These are phyloP conservation scores for Drosophila sp. DNA, from an alignment of 1,140 invertebrate species.

Conservation along the genomic window DNA sequence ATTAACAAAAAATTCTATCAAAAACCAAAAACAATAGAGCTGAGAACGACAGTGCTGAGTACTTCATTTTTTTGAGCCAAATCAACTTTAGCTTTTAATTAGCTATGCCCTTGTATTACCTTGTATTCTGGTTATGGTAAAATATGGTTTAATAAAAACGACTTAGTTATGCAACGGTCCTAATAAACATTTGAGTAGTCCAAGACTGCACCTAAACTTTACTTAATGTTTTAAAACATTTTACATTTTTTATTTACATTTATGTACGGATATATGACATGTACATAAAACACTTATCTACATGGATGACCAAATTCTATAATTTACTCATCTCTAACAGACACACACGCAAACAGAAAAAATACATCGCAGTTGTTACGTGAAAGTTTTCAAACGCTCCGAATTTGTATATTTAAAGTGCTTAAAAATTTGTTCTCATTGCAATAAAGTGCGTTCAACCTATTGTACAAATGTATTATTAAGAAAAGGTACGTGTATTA, in stretches of 20 bases:
- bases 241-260: too few relatives aligned
- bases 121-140: too few relatives aligned
- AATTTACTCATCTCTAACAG: not conserved
- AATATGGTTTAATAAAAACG: too few relatives aligned
- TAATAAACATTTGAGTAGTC: too few relatives aligned
- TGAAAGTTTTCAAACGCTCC: constrained; percentile 68
- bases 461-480: constrained; percentile 72
- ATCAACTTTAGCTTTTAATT: not conserved
- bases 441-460: constrained; percentile 60
- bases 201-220: too few relatives aligned
- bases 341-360: constrained; percentile 39
- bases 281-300: not conserved
- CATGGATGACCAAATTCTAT: not conserved
- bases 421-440: constrained; percentile 40
- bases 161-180: too few relatives aligned
- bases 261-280: too few relatives aligned
- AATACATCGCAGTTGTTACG: constrained; percentile 71
- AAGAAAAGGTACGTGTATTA: constrained; percentile 63
- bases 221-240: too few relatives aligned
- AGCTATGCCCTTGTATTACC: not conserved
- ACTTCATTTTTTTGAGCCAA: not conserved
- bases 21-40: not conserved
- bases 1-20: constrained; percentile 10
- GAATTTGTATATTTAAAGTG: constrained; percentile 61
- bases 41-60: not conserved